These are phyloP conservation scores for Gambusia affinis DNA, from an alignment of 2,113 vertebrate species.

Conservation along the genomic window DNA sequence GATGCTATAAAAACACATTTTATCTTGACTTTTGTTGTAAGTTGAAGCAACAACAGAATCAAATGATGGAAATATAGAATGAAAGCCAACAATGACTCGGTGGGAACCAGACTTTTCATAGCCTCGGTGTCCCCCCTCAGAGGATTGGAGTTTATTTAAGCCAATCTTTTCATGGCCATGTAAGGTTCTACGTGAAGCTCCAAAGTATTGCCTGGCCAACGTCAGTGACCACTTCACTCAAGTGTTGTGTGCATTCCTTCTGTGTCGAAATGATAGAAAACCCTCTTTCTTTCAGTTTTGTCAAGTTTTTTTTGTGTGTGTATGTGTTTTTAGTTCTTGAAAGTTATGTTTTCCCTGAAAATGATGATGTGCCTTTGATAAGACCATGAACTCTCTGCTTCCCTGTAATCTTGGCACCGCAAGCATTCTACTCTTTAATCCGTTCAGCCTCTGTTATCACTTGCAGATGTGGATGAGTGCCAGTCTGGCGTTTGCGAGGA, in stretches of 20 bases:
- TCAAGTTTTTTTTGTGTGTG: not conserved
- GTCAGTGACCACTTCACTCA: constrained; percentile 37
- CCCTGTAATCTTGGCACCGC: constrained; percentile 23
- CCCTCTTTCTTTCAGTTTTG: not conserved
- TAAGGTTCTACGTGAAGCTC: constrained; percentile 52
- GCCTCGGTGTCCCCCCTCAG: constrained; percentile 32
- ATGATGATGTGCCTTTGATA: constrained; percentile 9
- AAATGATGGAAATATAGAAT: constrained; percentile 9
- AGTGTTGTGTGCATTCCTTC: constrained; percentile 63
- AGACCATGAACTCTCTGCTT: constrained; percentile 1
- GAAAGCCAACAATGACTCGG: not conserved
- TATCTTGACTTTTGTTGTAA: not conserved
- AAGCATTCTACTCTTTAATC: constrained; percentile 3
- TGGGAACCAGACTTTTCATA: constrained; percentile 61
- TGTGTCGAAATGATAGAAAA: constrained; percentile 30
- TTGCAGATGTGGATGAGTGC: constrained; percentile 94
- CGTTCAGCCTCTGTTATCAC: not conserved
- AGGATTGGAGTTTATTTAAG: constrained; percentile 49
- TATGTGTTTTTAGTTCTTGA: not conserved
- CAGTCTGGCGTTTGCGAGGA: constrained; percentile 85
- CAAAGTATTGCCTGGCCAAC: constrained; percentile 9
- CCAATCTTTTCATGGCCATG: constrained; percentile 54
- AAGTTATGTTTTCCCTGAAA: constrained; percentile 31
- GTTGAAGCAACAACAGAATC: not conserved
- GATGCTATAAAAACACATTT: not conserved